Percentiles rank a stretch among this genome's conserved stretches.
These are phyloP conservation scores for Bujurquina vittata DNA, from an alignment of 2,113 vertebrate genomes.

Conservation along the genomic window DNA sequence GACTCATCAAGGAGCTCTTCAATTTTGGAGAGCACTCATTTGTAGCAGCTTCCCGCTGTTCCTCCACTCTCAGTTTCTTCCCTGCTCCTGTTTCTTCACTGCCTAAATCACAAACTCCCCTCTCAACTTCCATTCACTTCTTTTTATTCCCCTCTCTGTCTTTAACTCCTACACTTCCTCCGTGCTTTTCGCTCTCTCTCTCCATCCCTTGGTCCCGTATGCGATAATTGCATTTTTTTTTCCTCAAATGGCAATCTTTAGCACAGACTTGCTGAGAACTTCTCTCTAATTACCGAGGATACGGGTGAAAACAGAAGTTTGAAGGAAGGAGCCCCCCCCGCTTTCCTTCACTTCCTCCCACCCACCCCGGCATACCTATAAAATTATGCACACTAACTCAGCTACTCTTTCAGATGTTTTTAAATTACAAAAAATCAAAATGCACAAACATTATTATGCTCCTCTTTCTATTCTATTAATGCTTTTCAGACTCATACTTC, in stretches of 20 bases:
- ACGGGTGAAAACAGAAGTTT: conserved; percentile 25
- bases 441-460: background rate
- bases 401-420: background rate
- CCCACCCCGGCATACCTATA: background rate
- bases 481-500: background rate
- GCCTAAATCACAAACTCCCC: conserved; percentile 25
- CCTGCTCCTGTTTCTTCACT: background rate
- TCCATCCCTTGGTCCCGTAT: conserved; percentile 20
- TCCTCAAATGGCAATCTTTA: background rate
- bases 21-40: conserved; percentile 68
- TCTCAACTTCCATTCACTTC: conserved; percentile 46
- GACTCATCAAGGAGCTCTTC: conserved; percentile 70
- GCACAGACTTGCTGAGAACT: conserved; percentile 1
- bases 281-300: conserved; percentile 37
- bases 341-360: too few relatives aligned
- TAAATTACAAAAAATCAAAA: background rate
- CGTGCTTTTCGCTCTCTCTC: conserved; percentile 4
- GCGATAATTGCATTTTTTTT: conserved; percentile 44
- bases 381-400: background rate
- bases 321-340: background rate
- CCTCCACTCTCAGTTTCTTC: conserved; percentile 27
- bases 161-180: conserved; percentile 17
- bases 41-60: conserved; percentile 53
- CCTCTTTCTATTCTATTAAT: background rate
- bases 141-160: conserved; percentile 3